Conservation (phyloP, 2,888 invertebrate species). For the Pseudeuparius sepicola region DNA sequence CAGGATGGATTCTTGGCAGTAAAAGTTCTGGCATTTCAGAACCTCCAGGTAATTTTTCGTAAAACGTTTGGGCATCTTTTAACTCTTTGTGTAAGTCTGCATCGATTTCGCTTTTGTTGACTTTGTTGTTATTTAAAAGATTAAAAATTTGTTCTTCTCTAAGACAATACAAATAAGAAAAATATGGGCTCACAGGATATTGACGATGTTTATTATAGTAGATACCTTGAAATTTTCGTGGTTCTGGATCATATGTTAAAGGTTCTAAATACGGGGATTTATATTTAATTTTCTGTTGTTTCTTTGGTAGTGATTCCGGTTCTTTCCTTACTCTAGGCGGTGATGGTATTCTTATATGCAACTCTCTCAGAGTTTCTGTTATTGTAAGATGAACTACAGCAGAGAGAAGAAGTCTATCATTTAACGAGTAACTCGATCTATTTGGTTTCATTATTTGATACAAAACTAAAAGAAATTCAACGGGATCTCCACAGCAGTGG, state of each 20-base stretch:
- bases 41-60: slow-evolving; percentile 10
- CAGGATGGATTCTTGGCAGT: slow-evolving; percentile 1
- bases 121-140: no score
- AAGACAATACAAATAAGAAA: slow-evolving; percentile 28
- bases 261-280: slow-evolving; percentile 34
- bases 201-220: slow-evolving; percentile 31
- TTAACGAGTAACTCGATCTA: slow-evolving; percentile 33
- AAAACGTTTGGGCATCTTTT: slow-evolving; percentile 15
- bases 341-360: slow-evolving; percentile 38
- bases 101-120: no score
- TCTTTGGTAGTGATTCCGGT: slow-evolving; percentile 10
- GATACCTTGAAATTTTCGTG: slow-evolving; percentile 26
- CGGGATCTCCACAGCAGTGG: slow-evolving; percentile 29
- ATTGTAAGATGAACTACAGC: slow-evolving; percentile 36
- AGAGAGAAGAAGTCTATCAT: slow-evolving; percentile 36
- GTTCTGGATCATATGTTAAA: slow-evolving; percentile 20
- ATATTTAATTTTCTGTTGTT: slow-evolving; percentile 22
- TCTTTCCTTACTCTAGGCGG: slow-evolving; percentile 27
- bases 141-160: background rate
- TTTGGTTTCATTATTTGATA: slow-evolving; percentile 33
- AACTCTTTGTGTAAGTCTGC: slow-evolving; percentile 12
- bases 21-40: slow-evolving; percentile 12
- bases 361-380: slow-evolving; percentile 33
- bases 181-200: slow-evolving; percentile 34
- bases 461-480: slow-evolving; percentile 36